A percentile compares a stretch with the other conserved stretches of the same genome.
phyloP scores from a whole-genome alignment of 2,797 vertebrate genomes.

The Lepus townsendii region DNA sequence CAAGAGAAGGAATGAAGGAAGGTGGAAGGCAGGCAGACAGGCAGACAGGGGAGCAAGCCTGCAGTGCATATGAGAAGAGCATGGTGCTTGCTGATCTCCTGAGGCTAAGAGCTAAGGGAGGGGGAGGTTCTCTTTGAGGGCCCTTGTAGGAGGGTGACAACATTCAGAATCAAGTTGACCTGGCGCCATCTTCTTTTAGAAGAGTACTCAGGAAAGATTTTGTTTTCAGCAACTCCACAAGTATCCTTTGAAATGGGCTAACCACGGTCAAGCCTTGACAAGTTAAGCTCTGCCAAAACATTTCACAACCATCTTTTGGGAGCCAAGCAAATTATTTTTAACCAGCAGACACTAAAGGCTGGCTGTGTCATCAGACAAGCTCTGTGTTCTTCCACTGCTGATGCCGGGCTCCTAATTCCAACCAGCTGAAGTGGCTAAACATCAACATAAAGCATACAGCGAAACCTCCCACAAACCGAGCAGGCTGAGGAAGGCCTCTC shows the following conservation, averaged over 20 bases:
- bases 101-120: neutral
- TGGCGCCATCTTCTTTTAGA: neutral
- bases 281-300: conserved; percentile 8
- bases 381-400: neutral
- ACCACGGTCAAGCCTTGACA: neutral
- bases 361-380: neutral
- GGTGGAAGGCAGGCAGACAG: neutral
- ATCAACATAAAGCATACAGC: neutral
- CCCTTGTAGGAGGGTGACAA: neutral
- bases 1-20: too few relatives aligned
- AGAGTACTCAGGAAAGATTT: conserved; percentile 9
- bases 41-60: neutral
- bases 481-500: neutral
- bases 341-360: conserved; percentile 1
- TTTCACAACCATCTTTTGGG: conserved; percentile 53
- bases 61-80: neutral
- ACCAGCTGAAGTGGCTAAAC: neutral
- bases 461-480: neutral
- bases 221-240: conserved; percentile 56
- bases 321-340: conserved; percentile 72
- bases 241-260: conserved; percentile 17
- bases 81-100: neutral
- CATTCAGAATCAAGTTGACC: neutral
- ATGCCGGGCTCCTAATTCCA: conserved; percentile 35
- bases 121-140: neutral